Base-by-base conservation (phyloP, 2,888 invertebrate genomes). In the Drosophila borborema region DNA sequence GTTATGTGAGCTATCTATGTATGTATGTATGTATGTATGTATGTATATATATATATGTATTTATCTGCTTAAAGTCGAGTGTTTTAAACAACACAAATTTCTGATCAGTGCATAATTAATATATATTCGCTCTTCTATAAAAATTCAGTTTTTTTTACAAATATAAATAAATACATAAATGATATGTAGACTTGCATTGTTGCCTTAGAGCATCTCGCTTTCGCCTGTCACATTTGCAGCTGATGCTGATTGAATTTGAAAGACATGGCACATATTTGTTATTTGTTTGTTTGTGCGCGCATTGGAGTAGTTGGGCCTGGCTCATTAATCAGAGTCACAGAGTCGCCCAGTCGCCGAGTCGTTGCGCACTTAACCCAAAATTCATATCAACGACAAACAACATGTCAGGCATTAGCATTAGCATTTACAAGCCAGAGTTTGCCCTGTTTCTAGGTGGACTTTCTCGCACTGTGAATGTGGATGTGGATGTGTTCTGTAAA, bases 361-460 rank as follows among this genome's bases (percentile, higher is more conserved):
- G 41, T 20, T 34, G 51, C 31, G 48, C 43, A 80, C 64, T 77
- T 77, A 77, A 80, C 77, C 80, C 72, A 66, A 71, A 71, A 72
- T 77, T 58, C 81, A 77, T 80, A 62, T 58, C 66, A 61, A 28
- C 6, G 28, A 28, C 28, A 28, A 34, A 51, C 51, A 40, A 54
- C 58, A 71, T 77, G 81, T 62, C 65, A 43, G 77, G 56, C 72
- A 77, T 77, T 76, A 65, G 60, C 81, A 77, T 77, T 76, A 65
- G 60, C 81, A 77, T 80, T 71, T 66, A 65, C 62, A 62, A 49
- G 69, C 14, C 36, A 45, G 28, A 54, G n/a, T 10, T 10, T 43
- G 28, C 23, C 40, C 60, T 23, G 23, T 2, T 48, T 49, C 31
- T 23, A 40, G 41, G 28, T n/a, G 67, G 51, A 80, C 80, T 77